phyloP scores from a whole-genome alignment of 2,113 vertebrate species.

The Setophaga coronata region DNA sequence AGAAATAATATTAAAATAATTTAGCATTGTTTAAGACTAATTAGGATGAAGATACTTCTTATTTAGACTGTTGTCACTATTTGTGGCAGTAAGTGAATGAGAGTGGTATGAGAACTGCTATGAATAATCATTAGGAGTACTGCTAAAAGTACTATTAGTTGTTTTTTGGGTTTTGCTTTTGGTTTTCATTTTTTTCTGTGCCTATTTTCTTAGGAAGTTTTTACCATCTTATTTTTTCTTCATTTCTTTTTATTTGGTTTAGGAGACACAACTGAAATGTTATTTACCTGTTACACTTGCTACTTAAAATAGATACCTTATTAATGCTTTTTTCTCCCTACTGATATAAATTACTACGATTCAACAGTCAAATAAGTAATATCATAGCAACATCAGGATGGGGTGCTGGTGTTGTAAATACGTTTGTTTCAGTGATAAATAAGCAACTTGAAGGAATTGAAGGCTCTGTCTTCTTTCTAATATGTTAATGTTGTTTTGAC shows the following conservation, averaged over 20 bases:
- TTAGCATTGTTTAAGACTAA: background rate
- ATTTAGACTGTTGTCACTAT: background rate
- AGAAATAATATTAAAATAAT: background rate
- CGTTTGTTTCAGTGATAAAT: background rate
- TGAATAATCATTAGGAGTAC: background rate
- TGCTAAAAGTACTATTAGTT: background rate
- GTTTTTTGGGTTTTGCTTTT: background rate
- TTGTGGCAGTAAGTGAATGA: background rate
- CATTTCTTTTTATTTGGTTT: background rate
- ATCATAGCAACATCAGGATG: background rate
- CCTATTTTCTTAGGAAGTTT: background rate
- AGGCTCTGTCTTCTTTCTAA: background rate
- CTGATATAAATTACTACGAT: background rate
- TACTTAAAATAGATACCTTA: background rate
- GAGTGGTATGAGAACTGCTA: background rate
- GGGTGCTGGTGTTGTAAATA: background rate
- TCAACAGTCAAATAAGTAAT: background rate
- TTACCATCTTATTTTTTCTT: background rate
- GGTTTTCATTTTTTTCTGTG: background rate
- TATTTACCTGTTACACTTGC: background rate
- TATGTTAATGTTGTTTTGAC: background rate
- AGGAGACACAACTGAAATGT: background rate
- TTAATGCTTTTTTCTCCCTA: accelerated
- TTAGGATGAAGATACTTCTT: background rate
- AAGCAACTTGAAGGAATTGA: background rate